Evolutionary conservation across 2,113 vertebrate species (phyloP).

Genomic region (Nerophis lumbriciformis): DNA sequence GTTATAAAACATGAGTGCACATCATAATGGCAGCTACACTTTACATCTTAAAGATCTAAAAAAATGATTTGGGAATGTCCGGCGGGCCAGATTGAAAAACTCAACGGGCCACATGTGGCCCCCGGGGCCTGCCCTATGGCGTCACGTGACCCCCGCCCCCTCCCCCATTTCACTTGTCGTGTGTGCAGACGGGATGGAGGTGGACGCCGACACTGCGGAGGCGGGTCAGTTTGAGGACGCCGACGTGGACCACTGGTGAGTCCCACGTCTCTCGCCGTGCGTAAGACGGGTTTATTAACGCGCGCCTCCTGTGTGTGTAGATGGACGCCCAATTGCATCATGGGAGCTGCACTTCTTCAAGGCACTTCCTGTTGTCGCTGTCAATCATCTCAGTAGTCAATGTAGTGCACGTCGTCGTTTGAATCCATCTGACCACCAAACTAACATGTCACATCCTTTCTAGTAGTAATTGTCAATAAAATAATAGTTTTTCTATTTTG

Average conservation of each 20-base stretch:
- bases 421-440: conserved; percentile 38
- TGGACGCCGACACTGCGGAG: conserved; percentile 78
- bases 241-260: conserved; percentile 89
- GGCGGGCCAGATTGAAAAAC: too few species aligned
- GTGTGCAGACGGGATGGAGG: conserved; percentile 88
- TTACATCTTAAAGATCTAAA: too few species aligned
- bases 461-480: conserved; percentile 66
- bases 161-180: background rate
- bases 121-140: too few species aligned
- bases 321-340: conserved; percentile 31
- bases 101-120: too few species aligned
- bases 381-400: conserved; percentile 3
- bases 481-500: conserved; percentile 62
- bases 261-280: background rate
- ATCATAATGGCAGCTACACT: too few species aligned
- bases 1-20: too few species aligned
- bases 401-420: background rate
- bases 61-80: too few species aligned
- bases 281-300: background rate
- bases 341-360: conserved; percentile 28
- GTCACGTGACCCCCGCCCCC: too few species aligned
- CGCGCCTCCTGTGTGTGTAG: conserved; percentile 27
- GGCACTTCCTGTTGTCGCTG: background rate
- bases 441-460: conserved; percentile 46
- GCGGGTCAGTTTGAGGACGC: conserved; percentile 96